Evolutionary conservation across 1,140 invertebrate species (phyloP).

Genomic region (Pseudobourletiella spinata): DNA sequence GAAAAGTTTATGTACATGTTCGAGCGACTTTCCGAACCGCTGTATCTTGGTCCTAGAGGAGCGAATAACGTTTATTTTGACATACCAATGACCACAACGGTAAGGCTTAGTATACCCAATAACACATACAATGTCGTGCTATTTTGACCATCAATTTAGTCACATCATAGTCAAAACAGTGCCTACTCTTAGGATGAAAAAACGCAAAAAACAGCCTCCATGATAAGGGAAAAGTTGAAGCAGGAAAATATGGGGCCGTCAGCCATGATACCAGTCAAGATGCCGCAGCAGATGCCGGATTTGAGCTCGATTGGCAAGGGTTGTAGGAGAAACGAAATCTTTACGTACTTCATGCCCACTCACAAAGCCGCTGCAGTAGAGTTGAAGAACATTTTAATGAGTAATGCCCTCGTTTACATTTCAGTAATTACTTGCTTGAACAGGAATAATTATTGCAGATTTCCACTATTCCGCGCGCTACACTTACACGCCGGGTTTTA

Average conservation of each 20-base stretch:
- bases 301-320: not conserved
- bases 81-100: no score
- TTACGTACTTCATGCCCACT: constrained; percentile 25
- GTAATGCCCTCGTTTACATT: constrained; percentile 13
- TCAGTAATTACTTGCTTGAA: not conserved
- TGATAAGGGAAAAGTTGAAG: not conserved
- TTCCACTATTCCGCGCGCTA: not conserved
- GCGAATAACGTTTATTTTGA: constrained; percentile 7
- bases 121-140: no score
- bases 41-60: constrained; percentile 12
- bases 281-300: constrained; percentile 3
- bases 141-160: no score
- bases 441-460: not conserved
- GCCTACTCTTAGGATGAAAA: constrained; percentile 1
- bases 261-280: not conserved
- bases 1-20: constrained; percentile 16
- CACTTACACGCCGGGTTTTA: no score
- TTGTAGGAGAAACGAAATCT: constrained; percentile 17
- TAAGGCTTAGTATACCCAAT: no score
- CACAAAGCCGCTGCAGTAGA: constrained; percentile 21
- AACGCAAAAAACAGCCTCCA: not conserved
- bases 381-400: constrained; percentile 18
- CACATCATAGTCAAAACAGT: no score
- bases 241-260: not conserved
- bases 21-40: constrained; percentile 7